Percentiles rank a stretch among this genome's conserved stretches.
Conservation (phyloP, 2,888 invertebrate species). For the Stomorhina lunata region DNA sequence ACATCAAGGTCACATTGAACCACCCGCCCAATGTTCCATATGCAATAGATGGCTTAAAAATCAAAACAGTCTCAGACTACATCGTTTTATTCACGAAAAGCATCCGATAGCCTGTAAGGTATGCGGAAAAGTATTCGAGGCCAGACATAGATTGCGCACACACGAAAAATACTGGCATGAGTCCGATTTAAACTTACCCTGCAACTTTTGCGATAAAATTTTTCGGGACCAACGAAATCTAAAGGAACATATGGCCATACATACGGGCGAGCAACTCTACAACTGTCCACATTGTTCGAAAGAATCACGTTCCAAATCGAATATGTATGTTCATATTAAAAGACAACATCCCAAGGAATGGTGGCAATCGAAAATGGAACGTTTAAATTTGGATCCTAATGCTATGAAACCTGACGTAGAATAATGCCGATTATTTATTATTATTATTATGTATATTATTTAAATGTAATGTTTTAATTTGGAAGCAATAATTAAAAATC, state of each 20-base stretch:
- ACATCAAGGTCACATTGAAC: conserved; percentile 74
- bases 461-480: no score
- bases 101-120: conserved; percentile 55
- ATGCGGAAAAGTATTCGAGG: conserved; percentile 67
- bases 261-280: conserved; percentile 75
- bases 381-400: conserved; percentile 56
- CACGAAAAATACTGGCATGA: conserved; percentile 74
- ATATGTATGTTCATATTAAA: conserved; percentile 76
- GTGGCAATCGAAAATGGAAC: conserved; percentile 71
- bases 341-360: conserved; percentile 74
- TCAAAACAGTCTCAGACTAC: conserved; percentile 70
- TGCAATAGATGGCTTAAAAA: conserved; percentile 75
- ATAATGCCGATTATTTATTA: not conserved
- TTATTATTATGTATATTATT: no score
- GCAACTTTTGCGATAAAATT: conserved; percentile 73
- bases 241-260: conserved; percentile 76
- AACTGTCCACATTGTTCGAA: conserved; percentile 75
- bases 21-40: conserved; percentile 72
- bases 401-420: not conserved
- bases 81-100: conserved; percentile 62
- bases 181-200: conserved; percentile 71
- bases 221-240: conserved; percentile 74
- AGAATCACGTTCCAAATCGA: conserved; percentile 75
- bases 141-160: conserved; percentile 71
- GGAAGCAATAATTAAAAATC: no score